These are phyloP conservation scores for Nemurella pictetii DNA, from an alignment of 2,888 invertebrate genomes.

Conservation along the genomic window DNA sequence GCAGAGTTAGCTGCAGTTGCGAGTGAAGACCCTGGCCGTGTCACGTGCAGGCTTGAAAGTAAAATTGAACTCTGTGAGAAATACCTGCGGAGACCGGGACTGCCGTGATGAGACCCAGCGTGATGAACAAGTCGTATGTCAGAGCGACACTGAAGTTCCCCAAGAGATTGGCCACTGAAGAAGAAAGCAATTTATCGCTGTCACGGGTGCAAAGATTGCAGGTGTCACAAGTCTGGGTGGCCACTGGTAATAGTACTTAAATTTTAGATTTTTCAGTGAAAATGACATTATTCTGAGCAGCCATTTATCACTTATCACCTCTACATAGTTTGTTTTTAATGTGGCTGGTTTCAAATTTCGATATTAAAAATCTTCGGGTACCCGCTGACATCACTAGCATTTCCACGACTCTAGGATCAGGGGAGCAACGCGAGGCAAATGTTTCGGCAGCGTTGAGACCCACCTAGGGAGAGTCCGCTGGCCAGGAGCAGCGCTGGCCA, in stretches of 20 bases:
- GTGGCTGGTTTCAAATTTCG: too few species aligned
- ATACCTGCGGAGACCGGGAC: slow-evolving; percentile 94
- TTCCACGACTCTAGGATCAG: too few species aligned
- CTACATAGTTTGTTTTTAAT: too few species aligned
- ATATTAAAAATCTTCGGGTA: neutral
- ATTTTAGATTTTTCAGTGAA: too few species aligned
- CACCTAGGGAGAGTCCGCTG: slow-evolving; percentile 77
- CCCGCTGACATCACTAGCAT: too few species aligned
- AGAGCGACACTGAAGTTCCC: slow-evolving; percentile 93
- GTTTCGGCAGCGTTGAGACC: neutral
- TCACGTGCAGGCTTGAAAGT: too few species aligned
- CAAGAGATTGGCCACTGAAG: slow-evolving; percentile 82
- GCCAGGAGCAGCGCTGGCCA: slow-evolving; percentile 85
- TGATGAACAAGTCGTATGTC: slow-evolving; percentile 93
- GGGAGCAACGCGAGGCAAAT: neutral
- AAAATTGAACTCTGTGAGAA: slow-evolving; percentile 39
- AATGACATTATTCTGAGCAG: neutral
- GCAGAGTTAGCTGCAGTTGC: too few species aligned
- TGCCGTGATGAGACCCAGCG: slow-evolving; percentile 89
- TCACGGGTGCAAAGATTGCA: too few species aligned
- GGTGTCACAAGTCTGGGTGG: neutral
- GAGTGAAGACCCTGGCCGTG: neutral
- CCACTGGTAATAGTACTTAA: too few species aligned
- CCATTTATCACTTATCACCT: too few species aligned
- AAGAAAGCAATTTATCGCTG: too few species aligned